Evolutionary conservation across 2,113 vertebrate species (phyloP).

Genomic region (Prunella fulvescens): DNA sequence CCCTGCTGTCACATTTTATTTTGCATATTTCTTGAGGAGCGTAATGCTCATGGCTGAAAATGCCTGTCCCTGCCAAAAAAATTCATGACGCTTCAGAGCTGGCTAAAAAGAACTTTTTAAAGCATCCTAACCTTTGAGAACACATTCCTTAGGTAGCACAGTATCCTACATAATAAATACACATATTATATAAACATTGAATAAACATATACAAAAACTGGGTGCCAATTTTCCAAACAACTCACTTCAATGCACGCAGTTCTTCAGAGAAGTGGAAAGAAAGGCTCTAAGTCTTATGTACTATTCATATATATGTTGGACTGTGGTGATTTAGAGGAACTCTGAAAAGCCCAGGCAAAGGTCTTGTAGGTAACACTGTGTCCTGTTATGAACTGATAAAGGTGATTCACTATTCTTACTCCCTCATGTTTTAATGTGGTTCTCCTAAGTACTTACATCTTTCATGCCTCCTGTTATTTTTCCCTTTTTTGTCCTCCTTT

Average conservation of each 20-base stretch:
- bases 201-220: background rate
- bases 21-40: constrained; percentile 26
- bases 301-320: background rate
- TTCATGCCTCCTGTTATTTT: background rate
- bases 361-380: background rate
- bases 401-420: background rate
- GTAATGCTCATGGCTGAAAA: constrained; percentile 20
- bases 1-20: constrained; percentile 43
- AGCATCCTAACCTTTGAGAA: background rate
- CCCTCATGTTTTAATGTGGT: background rate
- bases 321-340: background rate
- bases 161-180: background rate
- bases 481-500: background rate
- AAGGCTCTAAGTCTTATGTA: background rate
- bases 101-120: background rate
- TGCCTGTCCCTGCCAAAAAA: constrained; percentile 15
- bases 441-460: background rate
- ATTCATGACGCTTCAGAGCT: background rate
- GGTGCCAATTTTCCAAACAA: background rate
- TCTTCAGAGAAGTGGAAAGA: background rate
- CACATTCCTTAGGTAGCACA: background rate
- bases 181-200: background rate
- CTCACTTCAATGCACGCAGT: background rate
- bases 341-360: background rate
- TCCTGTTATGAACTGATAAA: background rate